Evolutionary conservation across 2,113 vertebrate species (phyloP).

Genomic region (Bos indicus): DNA sequence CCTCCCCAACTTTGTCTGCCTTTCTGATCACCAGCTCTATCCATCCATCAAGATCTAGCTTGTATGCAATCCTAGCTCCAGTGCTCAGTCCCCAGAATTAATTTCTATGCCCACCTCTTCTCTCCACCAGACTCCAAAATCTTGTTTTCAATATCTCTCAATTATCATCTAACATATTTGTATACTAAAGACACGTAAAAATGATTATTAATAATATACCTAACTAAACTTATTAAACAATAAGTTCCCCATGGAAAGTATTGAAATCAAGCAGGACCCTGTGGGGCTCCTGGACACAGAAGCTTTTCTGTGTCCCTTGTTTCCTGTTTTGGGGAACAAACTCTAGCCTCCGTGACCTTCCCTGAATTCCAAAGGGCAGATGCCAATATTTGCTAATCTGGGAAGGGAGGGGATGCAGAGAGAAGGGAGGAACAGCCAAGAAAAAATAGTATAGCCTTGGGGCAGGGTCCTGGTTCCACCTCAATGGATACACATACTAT

Average conservation of each 20-base stretch:
- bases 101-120: background rate
- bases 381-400: background rate
- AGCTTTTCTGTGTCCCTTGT: background rate
- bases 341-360: background rate
- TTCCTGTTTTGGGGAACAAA: background rate
- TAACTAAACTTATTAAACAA: background rate
- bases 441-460: background rate
- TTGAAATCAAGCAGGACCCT: background rate
- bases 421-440: background rate
- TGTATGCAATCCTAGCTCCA: background rate
- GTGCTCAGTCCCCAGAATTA: background rate
- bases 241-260: background rate
- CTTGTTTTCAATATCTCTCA: background rate
- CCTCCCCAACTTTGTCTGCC: background rate
- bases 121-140: background rate
- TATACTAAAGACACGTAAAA: background rate
- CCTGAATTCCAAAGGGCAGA: background rate
- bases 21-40: background rate
- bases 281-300: background rate
- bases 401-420: background rate
- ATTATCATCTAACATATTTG: background rate
- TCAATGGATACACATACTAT: background rate
- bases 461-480: background rate
- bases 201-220: background rate
- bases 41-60: background rate